Evolutionary conservation across 2,888 invertebrate species (phyloP).

Genomic region (Eustalomyia histrio): DNA sequence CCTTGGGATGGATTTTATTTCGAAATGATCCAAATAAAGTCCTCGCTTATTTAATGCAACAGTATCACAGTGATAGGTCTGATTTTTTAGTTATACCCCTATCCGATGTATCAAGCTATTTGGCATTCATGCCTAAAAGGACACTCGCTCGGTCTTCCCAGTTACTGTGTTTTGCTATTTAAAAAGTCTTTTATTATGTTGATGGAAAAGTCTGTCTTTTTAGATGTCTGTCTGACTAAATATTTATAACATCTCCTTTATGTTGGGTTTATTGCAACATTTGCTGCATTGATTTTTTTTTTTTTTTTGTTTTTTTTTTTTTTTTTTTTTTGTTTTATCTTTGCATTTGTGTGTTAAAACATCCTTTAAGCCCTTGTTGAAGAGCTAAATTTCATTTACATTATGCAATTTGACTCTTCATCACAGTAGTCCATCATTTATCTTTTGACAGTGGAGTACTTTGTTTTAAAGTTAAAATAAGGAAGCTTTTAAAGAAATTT

Average conservation of each 20-base stretch:
- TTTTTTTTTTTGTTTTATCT: constrained; percentile 20
- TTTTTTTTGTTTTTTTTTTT: no score
- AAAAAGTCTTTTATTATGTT: constrained; percentile 24
- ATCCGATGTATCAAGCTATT: neutral
- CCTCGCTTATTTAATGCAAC: no score
- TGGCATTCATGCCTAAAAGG: constrained; percentile 44
- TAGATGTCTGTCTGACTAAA: constrained; percentile 36
- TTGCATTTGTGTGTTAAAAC: constrained; percentile 22
- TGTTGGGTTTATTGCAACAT: constrained; percentile 29
- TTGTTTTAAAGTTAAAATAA: neutral
- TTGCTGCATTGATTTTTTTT: constrained; percentile 30
- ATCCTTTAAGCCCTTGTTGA: constrained; percentile 56
- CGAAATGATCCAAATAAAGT: no score
- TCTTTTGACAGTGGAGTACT: constrained; percentile 16
- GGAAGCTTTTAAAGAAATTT: neutral
- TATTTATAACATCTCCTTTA: constrained; percentile 1
- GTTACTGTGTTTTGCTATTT: neutral
- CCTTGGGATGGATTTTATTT: no score
- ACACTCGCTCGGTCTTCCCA: neutral
- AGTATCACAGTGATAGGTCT: no score
- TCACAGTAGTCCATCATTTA: constrained; percentile 47
- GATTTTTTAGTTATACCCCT: no score
- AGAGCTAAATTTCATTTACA: constrained; percentile 53
- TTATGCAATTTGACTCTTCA: constrained; percentile 44
- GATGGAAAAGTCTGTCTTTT: constrained; percentile 36